phyloP scores from a whole-genome alignment of 1,140 invertebrate species.

The Linepithema humile region DNA sequence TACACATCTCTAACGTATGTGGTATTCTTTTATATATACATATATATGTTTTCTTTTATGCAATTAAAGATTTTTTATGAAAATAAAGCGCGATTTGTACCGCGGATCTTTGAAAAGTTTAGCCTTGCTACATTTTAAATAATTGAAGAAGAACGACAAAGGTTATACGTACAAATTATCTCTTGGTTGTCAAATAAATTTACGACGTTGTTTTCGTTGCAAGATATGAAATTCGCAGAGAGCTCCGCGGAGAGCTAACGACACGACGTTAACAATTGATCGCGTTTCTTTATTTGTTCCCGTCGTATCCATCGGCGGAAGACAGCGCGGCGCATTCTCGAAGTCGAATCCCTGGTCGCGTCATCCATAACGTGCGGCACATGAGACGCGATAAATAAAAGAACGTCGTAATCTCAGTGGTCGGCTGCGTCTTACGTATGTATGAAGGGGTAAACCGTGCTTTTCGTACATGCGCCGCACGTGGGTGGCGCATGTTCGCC shows the following conservation, averaged over 20 bases:
- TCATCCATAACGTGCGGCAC: slow-evolving; percentile 67
- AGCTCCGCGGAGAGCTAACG: slow-evolving; percentile 5
- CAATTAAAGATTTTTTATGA: not conserved
- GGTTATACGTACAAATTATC: not conserved
- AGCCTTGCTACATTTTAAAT: not conserved
- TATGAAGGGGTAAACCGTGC: slow-evolving; percentile 59
- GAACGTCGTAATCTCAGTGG: slow-evolving; percentile 75
- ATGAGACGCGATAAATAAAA: slow-evolving; percentile 75
- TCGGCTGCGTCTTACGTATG: slow-evolving; percentile 73
- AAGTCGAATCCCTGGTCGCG: slow-evolving; percentile 63
- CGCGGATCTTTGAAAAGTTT: not conserved
- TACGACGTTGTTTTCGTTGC: slow-evolving; percentile 4
- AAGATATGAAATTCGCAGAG: no score
- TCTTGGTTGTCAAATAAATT: not conserved
- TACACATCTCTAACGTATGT: no score
- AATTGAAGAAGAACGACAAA: not conserved
- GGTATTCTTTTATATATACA: not conserved
- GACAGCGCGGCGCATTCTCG: slow-evolving; percentile 40
- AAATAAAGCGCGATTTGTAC: no score
- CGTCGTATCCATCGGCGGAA: slow-evolving; percentile 25
- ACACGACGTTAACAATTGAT: slow-evolving; percentile 12
- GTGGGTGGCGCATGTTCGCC: not conserved
- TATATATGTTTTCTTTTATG: not conserved
- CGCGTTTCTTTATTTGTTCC: not conserved
- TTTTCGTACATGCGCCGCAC: not conserved